These are phyloP conservation scores for Trichomycterus rosablanca DNA, from an alignment of 2,113 vertebrate species.

Conservation along the genomic window DNA sequence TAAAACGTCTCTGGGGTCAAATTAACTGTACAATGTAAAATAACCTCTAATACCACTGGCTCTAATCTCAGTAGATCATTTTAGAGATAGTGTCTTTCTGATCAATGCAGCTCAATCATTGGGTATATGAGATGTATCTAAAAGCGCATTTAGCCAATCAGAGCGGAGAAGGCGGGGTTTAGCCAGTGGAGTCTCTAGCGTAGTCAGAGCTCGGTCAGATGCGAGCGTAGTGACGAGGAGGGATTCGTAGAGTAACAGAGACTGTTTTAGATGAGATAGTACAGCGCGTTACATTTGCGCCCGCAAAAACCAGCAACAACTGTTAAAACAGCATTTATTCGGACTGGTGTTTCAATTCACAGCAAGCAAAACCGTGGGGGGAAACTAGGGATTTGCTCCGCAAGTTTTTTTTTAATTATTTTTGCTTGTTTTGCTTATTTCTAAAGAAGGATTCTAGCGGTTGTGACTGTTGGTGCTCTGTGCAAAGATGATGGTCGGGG, in stretches of 20 bases:
- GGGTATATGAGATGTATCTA: not conserved
- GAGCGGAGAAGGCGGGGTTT: conserved; percentile 46
- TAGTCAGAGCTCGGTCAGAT: conserved; percentile 61
- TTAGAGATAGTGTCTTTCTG: no score
- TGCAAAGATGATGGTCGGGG: conserved; percentile 79
- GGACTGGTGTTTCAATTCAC: no score
- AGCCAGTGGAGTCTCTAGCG: conserved; percentile 53
- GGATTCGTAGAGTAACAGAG: no score
- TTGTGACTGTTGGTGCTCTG: conserved; percentile 40
- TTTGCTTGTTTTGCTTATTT: not conserved
- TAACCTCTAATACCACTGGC: no score
- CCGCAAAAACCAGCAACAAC: conserved; percentile 43
- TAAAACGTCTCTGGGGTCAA: no score
- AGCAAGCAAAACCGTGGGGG: no score
- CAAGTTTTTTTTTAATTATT: not conserved
- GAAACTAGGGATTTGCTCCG: conserved; percentile 27
- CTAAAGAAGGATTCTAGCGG: not conserved
- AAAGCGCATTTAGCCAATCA: conserved; percentile 52
- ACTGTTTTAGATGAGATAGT: conserved; percentile 58
- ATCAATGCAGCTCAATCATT: not conserved
- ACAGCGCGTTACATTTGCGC: conserved; percentile 40
- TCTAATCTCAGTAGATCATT: no score
- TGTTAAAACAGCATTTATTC: conserved; percentile 44
- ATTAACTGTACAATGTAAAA: no score
- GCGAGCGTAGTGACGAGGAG: no score